Base-by-base conservation (phyloP, 2,113 vertebrate genomes). In the Carassius carassius region DNA sequence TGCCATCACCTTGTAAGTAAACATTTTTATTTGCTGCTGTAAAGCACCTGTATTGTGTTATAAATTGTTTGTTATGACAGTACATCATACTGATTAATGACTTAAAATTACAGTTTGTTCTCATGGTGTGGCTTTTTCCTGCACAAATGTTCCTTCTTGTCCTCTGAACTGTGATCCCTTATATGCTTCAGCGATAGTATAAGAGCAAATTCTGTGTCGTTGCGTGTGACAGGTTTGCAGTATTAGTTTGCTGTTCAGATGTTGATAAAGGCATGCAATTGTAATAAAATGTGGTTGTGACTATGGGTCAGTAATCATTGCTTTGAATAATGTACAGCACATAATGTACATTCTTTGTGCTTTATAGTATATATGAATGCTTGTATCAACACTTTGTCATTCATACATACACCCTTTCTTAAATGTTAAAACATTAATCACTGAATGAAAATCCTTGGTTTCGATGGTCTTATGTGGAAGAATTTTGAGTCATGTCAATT, bases 11-110 rank as follows among this genome's bases (percentile, higher is more conserved):
- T 79, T 81, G 65, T 65, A 67, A 67, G 58, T 65, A 49, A 49
- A 58, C 19, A 44, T 51, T 65, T 65, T 58, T 70, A 77, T 81
- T 60, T 72, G 56, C 9, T 58, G 69, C 63, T 80, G 5, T 81
- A 67, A 12, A 60, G 78, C 44, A 67, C 78, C 72, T 81, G 56
- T 76, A 63, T 16, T 85, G 29, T 78, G 29, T 72, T 74, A 60
- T 49, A 17, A 29, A 29, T 80, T 35, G 51, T 80, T 80, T 85
- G 16, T 70, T 81, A 49, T 77, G 60, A 74, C 25, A 21, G 25
- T 51, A 69, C 62, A 32, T 49, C 29, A 29, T 29, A 29, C 29
- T 29, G 29, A 29, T 29, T 37, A 8, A 41, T 41, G 41, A 41
- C 41, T 41, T 9, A 41, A 41, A 41, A 41, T 41, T 7, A 37